These are phyloP conservation scores for Pseudorectes ferrugineus DNA, from an alignment of 2,113 vertebrate species.

Conservation along the genomic window DNA sequence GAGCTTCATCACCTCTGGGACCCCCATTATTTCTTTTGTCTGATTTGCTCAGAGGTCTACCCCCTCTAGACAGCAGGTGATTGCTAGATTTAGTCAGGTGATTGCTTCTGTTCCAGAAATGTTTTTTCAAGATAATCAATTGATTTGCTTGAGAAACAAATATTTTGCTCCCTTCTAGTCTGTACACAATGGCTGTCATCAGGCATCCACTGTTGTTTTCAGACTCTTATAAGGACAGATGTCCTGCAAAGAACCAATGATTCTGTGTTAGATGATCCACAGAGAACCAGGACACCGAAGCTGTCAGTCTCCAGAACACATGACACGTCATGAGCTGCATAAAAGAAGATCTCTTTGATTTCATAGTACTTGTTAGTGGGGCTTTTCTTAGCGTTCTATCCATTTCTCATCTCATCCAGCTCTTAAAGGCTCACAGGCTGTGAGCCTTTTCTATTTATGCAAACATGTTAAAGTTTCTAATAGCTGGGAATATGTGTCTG, in stretches of 20 bases:
- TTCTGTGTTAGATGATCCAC: neutral
- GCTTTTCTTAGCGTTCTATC: neutral
- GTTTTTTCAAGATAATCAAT: neutral
- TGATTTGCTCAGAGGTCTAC: neutral
- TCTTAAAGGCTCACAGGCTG: neutral
- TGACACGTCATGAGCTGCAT: neutral
- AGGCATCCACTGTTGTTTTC: neutral
- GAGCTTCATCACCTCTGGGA: neutral
- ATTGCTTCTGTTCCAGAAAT: neutral
- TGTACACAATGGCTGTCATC: neutral
- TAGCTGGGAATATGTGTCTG: neutral
- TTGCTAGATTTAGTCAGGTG: neutral
- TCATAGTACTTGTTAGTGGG: neutral
- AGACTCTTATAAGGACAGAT: neutral
- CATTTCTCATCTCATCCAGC: neutral
- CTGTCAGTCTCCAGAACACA: neutral
- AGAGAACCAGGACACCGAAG: fast-evolving
- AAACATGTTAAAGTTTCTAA: neutral
- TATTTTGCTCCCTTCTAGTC: neutral
- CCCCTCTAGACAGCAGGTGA: neutral
- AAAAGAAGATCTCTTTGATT: neutral
- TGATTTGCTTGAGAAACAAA: neutral
- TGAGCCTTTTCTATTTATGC: neutral
- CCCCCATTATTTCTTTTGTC: neutral
- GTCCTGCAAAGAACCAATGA: neutral